phyloP scores from a whole-genome alignment of 2,888 invertebrate genomes.

The Synanthedon vespiformis region DNA sequence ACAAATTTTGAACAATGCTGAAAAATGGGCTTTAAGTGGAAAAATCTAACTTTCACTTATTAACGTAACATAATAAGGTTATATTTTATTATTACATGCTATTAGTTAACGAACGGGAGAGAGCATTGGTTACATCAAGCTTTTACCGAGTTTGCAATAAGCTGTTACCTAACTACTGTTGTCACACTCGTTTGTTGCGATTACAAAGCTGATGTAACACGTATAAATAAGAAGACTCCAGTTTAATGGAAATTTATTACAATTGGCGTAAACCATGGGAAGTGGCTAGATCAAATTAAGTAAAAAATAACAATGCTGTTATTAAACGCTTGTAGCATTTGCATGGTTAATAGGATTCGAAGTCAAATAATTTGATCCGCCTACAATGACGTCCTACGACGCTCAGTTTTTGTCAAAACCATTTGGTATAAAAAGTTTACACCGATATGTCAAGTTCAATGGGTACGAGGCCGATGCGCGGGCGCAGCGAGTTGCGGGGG shows the following conservation, averaged over 20 bases:
- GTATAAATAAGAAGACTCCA: constrained; percentile 6
- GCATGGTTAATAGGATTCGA: not conserved
- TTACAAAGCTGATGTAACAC: constrained; percentile 46
- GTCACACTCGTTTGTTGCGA: constrained; percentile 57
- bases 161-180: constrained; percentile 55
- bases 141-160: constrained; percentile 40
- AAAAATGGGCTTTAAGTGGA: too few relatives aligned
- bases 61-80: too few relatives aligned
- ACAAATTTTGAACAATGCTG: too few relatives aligned
- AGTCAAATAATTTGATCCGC: not conserved
- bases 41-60: too few relatives aligned
- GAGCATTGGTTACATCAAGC: constrained; percentile 45
- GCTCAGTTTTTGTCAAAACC: too few relatives aligned
- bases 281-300: not conserved
- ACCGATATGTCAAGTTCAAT: constrained; percentile 63
- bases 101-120: constrained; percentile 13
- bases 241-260: not conserved
- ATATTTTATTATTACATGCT: too few relatives aligned
- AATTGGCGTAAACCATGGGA: not conserved
- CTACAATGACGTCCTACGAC: not conserved
- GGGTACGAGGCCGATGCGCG: constrained; percentile 49
- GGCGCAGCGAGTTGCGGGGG: constrained; percentile 23
- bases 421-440: constrained; percentile 32
- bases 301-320: not conserved
- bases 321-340: not conserved